Evolutionary conservation across 2,888 invertebrate genomes (phyloP).

Genomic region (Euproctis similis): DNA sequence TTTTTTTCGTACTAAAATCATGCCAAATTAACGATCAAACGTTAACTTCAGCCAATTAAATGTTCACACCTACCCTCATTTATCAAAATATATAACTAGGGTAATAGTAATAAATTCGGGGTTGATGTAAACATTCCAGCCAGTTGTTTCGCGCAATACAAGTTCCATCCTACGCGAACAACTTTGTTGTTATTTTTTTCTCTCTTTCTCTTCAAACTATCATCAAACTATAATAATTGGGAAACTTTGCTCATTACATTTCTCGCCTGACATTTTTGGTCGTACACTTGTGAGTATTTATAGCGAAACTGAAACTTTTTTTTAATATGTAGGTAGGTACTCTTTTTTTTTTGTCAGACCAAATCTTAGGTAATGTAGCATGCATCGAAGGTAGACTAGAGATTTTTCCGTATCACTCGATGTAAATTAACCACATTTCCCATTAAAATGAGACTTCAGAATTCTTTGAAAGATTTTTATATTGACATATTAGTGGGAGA

Average conservation of each 20-base stretch:
- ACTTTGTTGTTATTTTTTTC: constrained; percentile 41
- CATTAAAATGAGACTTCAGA: too few species aligned
- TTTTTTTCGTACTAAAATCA: too few species aligned
- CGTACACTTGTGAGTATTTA: constrained; percentile 8
- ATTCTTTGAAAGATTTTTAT: too few species aligned
- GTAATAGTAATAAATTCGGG: constrained; percentile 20
- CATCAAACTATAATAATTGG: constrained; percentile 68
- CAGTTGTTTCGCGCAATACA: constrained; percentile 19
- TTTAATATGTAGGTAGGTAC: too few species aligned
- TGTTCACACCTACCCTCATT: constrained; percentile 17
- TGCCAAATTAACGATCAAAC: constrained; percentile 1
- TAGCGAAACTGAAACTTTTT: constrained; percentile 1
- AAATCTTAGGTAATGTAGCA: too few species aligned
- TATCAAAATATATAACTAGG: constrained; percentile 17
- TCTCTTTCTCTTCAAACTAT: constrained; percentile 42
- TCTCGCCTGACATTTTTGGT: constrained; percentile 39
- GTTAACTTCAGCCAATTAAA: constrained; percentile 1
- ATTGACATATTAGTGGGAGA: too few species aligned
- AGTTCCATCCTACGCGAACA: constrained; percentile 21
- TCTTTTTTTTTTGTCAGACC: too few species aligned
- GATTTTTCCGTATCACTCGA: too few species aligned
- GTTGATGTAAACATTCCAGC: constrained; percentile 19
- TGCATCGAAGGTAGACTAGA: too few species aligned
- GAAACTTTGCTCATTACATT: constrained; percentile 70
- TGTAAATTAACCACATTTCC: too few species aligned